These are phyloP conservation scores for Psammodynastes pulverulentus DNA, from an alignment of 2,113 vertebrate species.

Conservation along the genomic window DNA sequence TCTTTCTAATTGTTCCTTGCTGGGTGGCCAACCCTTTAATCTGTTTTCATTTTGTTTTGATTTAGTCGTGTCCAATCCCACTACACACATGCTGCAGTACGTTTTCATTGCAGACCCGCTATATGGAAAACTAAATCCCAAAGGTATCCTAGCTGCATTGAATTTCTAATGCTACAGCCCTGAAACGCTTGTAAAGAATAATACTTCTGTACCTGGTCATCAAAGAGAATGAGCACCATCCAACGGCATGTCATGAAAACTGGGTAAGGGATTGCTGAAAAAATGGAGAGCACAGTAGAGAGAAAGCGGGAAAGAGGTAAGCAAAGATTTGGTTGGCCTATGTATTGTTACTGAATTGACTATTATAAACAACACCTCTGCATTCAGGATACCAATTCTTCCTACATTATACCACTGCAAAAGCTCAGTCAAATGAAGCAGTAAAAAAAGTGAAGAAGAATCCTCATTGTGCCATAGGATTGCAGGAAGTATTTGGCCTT, in stretches of 20 bases:
- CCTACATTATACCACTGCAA: slow-evolving; percentile 10
- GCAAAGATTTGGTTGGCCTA: background rate
- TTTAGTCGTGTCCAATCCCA: background rate
- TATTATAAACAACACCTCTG: accelerated
- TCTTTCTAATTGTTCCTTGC: background rate
- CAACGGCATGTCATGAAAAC: background rate
- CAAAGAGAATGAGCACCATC: accelerated
- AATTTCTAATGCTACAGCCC: accelerated
- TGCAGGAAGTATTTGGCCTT: background rate
- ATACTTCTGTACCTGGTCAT: background rate
- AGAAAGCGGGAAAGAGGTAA: accelerated
- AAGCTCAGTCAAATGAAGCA: slow-evolving; percentile 66
- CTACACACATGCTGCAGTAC: background rate
- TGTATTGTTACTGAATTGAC: accelerated
- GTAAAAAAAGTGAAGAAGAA: slow-evolving; percentile 7
- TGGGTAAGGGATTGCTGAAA: accelerated
- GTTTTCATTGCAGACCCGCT: background rate
- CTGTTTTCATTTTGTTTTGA: slow-evolving; percentile 9
- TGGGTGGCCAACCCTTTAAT: background rate
- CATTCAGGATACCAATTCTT: background rate
- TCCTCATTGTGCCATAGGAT: slow-evolving; percentile 1
- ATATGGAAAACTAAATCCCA: background rate
- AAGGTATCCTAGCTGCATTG: accelerated
- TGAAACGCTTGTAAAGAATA: background rate
- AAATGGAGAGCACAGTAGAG: background rate